These are phyloP conservation scores for Acrobeloides nanus DNA, from an alignment of 2,888 invertebrate species.

Conservation along the genomic window DNA sequence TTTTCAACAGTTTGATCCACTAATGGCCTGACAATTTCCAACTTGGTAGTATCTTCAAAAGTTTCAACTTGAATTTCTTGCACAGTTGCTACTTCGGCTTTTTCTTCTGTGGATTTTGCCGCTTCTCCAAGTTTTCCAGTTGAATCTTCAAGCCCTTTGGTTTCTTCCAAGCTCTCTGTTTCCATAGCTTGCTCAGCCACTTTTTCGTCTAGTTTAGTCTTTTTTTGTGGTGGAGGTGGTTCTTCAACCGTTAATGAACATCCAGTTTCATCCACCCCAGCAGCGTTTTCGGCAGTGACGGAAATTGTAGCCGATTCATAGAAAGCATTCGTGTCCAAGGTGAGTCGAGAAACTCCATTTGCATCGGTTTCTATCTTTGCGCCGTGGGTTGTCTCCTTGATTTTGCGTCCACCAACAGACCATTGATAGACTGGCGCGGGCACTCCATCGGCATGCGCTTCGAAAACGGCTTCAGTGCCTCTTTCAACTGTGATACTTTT, in stretches of 20 bases:
- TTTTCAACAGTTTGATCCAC: slow-evolving; percentile 18
- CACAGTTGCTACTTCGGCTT: slow-evolving; percentile 3
- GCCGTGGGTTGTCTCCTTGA: slow-evolving; percentile 41
- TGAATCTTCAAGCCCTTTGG: no score
- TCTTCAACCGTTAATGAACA: slow-evolving; percentile 23
- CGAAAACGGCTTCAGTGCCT: slow-evolving; percentile 40
- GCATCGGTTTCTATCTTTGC: slow-evolving; percentile 26
- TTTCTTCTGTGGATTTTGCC: slow-evolving; percentile 1
- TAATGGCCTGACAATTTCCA: slow-evolving; percentile 14
- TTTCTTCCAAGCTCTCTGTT: no score
- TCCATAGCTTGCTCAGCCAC: no score
- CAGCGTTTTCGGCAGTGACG: slow-evolving; percentile 41
- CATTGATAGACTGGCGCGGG: slow-evolving; percentile 44
- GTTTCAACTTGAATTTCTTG: neutral
- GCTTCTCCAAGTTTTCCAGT: slow-evolving; percentile 5
- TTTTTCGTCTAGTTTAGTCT: no score
- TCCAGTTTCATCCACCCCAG: slow-evolving; percentile 43
- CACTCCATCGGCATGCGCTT: slow-evolving; percentile 40
- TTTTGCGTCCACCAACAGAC: slow-evolving; percentile 30
- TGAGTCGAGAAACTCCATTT: slow-evolving; percentile 32
- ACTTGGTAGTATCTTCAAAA: neutral
- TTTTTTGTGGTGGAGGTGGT: slow-evolving; percentile 14
- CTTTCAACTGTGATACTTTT: slow-evolving; percentile 33
- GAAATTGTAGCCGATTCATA: slow-evolving; percentile 27
- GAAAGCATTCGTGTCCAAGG: slow-evolving; percentile 31